A percentile compares a stretch with the other conserved stretches of the same genome.
Evolutionary conservation across 2,797 vertebrate genomes (phyloP).

Genomic region (Simalia tracyae): DNA sequence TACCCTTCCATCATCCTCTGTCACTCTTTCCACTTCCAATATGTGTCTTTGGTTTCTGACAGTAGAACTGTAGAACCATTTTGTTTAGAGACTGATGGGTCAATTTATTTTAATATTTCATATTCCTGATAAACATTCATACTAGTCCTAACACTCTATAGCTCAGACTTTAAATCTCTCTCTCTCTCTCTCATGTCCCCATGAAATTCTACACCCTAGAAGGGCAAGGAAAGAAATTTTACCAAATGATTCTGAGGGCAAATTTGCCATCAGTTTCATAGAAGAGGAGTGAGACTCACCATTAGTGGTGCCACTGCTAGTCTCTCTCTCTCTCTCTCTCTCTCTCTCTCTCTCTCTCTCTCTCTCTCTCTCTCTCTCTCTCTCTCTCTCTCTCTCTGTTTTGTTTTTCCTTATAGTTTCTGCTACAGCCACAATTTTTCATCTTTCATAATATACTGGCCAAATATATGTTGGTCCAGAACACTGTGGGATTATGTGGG

Average conservation of each 20-base stretch:
- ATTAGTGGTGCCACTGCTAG: no score
- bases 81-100: conserved; percentile 17
- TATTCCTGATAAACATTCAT: conserved; percentile 14
- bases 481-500: background rate
- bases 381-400: no score
- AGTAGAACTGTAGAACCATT: conserved; percentile 12
- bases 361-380: no score
- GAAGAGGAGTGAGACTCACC: no score
- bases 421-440: background rate
- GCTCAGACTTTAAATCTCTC: background rate
- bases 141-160: background rate
- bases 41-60: background rate
- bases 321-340: no score
- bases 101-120: conserved; percentile 1
- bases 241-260: no score
- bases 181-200: no score
- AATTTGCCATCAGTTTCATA: no score
- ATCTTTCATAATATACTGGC: background rate
- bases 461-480: background rate
- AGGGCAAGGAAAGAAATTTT: no score
- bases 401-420: no score
- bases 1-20: background rate
- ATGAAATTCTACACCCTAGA: no score
- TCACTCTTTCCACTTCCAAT: conserved; percentile 14
- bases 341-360: no score